These are phyloP conservation scores for Engystomops pustulosus DNA, from an alignment of 2,113 vertebrate species.

Conservation along the genomic window DNA sequence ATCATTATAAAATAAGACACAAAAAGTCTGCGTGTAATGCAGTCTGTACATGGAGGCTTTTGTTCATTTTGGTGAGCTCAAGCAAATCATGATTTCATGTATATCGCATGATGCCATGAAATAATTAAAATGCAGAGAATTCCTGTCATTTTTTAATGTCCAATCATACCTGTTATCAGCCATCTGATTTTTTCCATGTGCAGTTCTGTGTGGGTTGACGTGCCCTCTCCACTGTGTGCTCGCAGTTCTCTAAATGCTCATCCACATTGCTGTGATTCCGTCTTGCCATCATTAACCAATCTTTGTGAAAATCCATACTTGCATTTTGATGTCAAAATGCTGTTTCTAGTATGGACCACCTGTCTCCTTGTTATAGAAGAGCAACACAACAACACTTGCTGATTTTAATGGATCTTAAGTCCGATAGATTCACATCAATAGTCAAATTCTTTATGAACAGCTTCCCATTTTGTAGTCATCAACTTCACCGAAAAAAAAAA, in stretches of 20 bases:
- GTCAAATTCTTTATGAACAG: not conserved
- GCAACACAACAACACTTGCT: constrained; percentile 61
- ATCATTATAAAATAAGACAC: constrained; percentile 96
- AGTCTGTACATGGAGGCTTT: constrained; percentile 92
- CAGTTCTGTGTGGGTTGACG: constrained; percentile 72
- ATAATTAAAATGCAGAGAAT: constrained; percentile 72
- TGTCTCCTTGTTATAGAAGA: constrained; percentile 74
- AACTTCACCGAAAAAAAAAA: too few species aligned
- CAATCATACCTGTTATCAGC: constrained; percentile 73
- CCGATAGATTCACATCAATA: not conserved
- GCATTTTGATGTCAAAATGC: constrained; percentile 82
- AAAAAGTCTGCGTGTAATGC: constrained; percentile 85
- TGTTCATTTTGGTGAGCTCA: constrained; percentile 85
- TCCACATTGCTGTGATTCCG: constrained; percentile 75
- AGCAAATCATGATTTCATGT: constrained; percentile 88
- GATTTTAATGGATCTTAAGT: not conserved
- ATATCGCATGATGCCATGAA: constrained; percentile 87
- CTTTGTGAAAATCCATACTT: constrained; percentile 76
- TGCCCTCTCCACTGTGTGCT: constrained; percentile 70
- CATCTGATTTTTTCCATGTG: constrained; percentile 67
- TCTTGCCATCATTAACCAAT: constrained; percentile 82
- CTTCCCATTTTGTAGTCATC: not conserved
- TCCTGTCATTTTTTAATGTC: constrained; percentile 75
- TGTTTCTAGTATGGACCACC: constrained; percentile 71
- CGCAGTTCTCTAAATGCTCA: constrained; percentile 76